Percentiles rank a stretch among this genome's conserved stretches.
Conservation (phyloP, 2,888 invertebrate genomes). For the Microdon myrmicae region DNA sequence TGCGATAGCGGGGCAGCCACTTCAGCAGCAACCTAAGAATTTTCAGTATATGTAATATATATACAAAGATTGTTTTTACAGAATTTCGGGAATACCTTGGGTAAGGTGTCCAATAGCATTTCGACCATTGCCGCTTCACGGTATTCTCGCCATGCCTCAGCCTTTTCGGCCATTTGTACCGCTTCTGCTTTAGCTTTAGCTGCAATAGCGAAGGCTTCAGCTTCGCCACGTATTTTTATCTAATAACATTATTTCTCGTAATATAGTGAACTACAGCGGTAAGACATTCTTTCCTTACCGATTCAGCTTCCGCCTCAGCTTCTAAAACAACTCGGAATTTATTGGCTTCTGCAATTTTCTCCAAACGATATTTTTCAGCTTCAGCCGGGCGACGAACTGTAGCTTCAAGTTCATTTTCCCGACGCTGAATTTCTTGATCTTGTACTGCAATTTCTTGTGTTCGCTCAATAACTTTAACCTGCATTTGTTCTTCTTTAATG, state of each 20-base stretch:
- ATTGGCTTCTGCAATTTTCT: conserved; percentile 95
- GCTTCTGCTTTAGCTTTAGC: conserved; percentile 96
- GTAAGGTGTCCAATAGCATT: conserved; percentile 94
- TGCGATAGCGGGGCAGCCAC: conserved; percentile 95
- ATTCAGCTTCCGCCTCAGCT: conserved; percentile 95
- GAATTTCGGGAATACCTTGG: conserved; percentile 79
- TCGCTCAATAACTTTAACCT: conserved; percentile 90
- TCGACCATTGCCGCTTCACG: conserved; percentile 95
- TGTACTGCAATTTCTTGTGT: conserved; percentile 94
- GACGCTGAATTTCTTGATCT: conserved; percentile 93
- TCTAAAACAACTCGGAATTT: conserved; percentile 88
- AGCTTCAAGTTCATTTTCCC: conserved; percentile 92
- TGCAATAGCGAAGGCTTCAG: conserved; percentile 91
- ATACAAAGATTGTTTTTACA: neutral
- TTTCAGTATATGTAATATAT: neutral
- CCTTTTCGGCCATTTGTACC: conserved; percentile 96
- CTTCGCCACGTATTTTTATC: conserved; percentile 84
- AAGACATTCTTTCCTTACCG: conserved; percentile 67
- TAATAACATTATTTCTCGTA: conserved; percentile 36
- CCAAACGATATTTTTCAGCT: conserved; percentile 90
- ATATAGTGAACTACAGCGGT: neutral
- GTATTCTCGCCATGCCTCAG: conserved; percentile 96
- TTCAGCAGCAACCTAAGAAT: conserved; percentile 88
- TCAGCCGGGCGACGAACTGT: conserved; percentile 94
- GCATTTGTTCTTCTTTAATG: conserved; percentile 97